Base-by-base conservation (phyloP, 2,888 invertebrate species). In the Octonoba sinensis region DNA sequence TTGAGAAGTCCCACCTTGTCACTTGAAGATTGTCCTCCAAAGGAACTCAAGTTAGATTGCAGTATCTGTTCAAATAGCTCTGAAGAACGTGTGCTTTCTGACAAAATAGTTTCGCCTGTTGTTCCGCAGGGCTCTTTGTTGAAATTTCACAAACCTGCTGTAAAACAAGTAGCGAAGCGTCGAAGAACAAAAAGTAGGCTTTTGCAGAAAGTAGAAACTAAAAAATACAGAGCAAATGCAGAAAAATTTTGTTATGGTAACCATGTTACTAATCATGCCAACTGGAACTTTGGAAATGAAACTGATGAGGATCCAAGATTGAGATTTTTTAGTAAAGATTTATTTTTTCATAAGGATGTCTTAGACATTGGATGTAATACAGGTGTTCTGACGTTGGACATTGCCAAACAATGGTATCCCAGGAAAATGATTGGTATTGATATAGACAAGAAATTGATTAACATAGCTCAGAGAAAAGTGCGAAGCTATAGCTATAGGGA, bases 291-390 rank as follows among this genome's bases (percentile, higher is more conserved):
- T 54, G 54, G 59, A 27, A 18, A 18, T 15, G 47, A 62, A 16
- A 18, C n/a, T 49, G 62, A 46, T 6, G n/a, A 13, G n/a, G 99
- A 99, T 89, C 91, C 93, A 60, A 92, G 99, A 71, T 90, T 99
- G 85, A 92, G 93, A 87, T 93, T 94, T 75, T 93, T 99, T 87
- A 92, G 95, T 86, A 90, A 92, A 59, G 93, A 96, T 86, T 91
- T 97, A 87, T 97, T 99, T 88, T 91, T 93, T 84, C 93, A 93
- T 85, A 97, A 95, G 89, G 95, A 96, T 89, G 93, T 99, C 60
- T 90, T 99, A 84, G 99, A 99, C 88, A 94, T 99, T 87, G 99
- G 99, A 18, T 99, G 99, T 89, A 99, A 99, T 89, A 94, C 96
- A 83, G 99, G 99, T 0, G 96, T 97, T 88, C 92, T 99, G 85